Conservation (phyloP, 2,888 invertebrate species). For the Allolobophora icterica region DNA sequence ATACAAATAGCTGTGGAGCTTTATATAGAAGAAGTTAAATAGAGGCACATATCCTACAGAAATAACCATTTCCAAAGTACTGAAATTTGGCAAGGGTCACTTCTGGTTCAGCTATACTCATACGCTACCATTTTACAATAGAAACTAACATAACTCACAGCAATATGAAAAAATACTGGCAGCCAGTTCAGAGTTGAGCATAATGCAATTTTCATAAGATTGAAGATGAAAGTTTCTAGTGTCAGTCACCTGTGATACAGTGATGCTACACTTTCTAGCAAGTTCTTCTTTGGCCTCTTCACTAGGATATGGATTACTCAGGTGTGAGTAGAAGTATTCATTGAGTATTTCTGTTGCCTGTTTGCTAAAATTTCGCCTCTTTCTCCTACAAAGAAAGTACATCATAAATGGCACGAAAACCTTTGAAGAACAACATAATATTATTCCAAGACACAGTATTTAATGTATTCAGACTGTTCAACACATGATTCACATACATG, state of each 20-base stretch:
- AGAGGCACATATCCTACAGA: background rate
- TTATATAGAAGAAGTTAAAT: background rate
- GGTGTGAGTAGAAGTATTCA: constrained; percentile 99
- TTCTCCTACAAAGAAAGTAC: constrained; percentile 69
- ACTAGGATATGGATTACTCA: constrained; percentile 98
- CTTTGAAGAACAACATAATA: background rate
- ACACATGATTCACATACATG: background rate
- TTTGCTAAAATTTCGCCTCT: constrained; percentile 98
- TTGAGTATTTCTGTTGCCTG: constrained; percentile 98
- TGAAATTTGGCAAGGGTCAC: background rate
- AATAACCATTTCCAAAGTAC: background rate
- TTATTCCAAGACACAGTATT: background rate
- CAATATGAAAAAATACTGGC: background rate
- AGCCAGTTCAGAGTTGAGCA: background rate
- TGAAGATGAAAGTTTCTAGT: background rate
- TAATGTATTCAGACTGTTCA: background rate
- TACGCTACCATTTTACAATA: background rate
- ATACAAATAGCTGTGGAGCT: background rate
- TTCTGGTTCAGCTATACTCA: background rate
- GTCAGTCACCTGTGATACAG: constrained; percentile 83
- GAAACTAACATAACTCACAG: background rate
- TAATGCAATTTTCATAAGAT: background rate
- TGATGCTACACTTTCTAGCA: constrained; percentile 98
- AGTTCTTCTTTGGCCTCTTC: constrained; percentile 99
- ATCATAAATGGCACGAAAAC: background rate